Percentiles rank a stretch among this genome's conserved stretches.
phyloP scores from a whole-genome alignment of 2,888 invertebrate species.

The Drosophila acutilabella region DNA sequence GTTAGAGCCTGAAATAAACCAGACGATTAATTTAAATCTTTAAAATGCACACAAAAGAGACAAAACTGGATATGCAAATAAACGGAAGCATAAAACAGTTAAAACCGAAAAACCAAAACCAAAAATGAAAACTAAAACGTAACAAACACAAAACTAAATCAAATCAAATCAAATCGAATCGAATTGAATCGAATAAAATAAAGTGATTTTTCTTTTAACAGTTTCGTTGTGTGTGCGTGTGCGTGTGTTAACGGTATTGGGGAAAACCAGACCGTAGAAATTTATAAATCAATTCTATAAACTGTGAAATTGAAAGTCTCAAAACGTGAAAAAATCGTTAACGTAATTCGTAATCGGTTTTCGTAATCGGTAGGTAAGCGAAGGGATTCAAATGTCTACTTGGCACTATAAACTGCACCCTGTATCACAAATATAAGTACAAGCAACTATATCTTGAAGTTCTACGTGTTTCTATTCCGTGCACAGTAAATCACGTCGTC shows the following conservation, averaged over 20 bases:
- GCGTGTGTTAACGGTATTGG: constrained; percentile 65
- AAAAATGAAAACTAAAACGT: constrained; percentile 2
- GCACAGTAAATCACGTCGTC: constrained; percentile 31
- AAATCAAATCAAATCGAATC: constrained; percentile 4
- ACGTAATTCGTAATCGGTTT: constrained; percentile 12
- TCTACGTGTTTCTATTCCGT: constrained; percentile 18
- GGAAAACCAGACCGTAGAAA: constrained; percentile 44
- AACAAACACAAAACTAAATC: constrained; percentile 28
- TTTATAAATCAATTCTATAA: constrained; percentile 36
- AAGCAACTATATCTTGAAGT: neutral
- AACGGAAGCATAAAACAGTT: constrained; percentile 44
- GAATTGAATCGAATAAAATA: constrained; percentile 1
- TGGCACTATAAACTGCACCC: constrained; percentile 45
- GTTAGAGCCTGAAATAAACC: neutral
- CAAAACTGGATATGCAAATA: constrained; percentile 64
- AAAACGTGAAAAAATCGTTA: constrained; percentile 4
- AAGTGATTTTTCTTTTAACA: constrained; percentile 60
- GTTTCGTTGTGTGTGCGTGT: constrained; percentile 32
- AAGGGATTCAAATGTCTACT: constrained; percentile 21
- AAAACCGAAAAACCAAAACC: constrained; percentile 4
- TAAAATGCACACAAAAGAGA: neutral
- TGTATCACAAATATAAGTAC: constrained; percentile 8
- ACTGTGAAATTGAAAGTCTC: constrained; percentile 47
- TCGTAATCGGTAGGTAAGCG: constrained; percentile 43
- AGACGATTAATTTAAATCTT: neutral